Evolutionary conservation across 2,797 vertebrate species (phyloP).

Genomic region (Podargus strigoides): DNA sequence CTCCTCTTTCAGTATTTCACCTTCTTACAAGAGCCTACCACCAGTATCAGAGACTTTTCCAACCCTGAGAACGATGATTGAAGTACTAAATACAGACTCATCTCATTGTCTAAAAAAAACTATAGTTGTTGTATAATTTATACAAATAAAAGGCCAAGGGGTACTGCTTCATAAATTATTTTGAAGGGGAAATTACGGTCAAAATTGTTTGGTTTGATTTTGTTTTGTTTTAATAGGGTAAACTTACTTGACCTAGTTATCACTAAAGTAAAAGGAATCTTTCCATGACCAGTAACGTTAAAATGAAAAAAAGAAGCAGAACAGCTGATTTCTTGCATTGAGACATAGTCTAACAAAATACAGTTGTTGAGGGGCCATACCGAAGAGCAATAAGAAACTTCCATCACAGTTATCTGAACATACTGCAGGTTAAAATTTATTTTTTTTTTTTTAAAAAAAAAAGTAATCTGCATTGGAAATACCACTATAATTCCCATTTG

Average conservation of each 20-base stretch:
- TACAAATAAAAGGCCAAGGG: slow-evolving; percentile 62
- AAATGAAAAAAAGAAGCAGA: neutral
- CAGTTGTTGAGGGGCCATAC: neutral
- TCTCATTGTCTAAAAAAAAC: slow-evolving; percentile 89
- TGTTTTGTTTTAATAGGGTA: slow-evolving; percentile 38
- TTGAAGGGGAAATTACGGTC: slow-evolving; percentile 41
- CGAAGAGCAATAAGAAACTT: neutral
- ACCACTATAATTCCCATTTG: neutral
- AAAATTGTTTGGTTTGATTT: slow-evolving; percentile 49
- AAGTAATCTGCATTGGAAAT: neutral
- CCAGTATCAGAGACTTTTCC: slow-evolving; percentile 92
- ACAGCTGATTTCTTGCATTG: neutral
- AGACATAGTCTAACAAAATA: neutral
- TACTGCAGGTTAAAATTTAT: neutral
- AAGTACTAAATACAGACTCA: slow-evolving; percentile 93
- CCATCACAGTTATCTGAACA: neutral
- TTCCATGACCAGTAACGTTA: neutral
- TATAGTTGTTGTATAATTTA: slow-evolving; percentile 68
- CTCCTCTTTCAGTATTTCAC: slow-evolving; percentile 81
- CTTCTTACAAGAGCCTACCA: slow-evolving; percentile 90
- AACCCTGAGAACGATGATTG: slow-evolving; percentile 89
- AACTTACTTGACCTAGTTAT: slow-evolving; percentile 31
- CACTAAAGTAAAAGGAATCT: neutral
- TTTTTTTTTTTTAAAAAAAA: neutral
- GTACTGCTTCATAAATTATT: slow-evolving; percentile 69